Evolutionary conservation across 2,888 invertebrate genomes (phyloP).

Genomic region (Sepiola atlantica): DNA sequence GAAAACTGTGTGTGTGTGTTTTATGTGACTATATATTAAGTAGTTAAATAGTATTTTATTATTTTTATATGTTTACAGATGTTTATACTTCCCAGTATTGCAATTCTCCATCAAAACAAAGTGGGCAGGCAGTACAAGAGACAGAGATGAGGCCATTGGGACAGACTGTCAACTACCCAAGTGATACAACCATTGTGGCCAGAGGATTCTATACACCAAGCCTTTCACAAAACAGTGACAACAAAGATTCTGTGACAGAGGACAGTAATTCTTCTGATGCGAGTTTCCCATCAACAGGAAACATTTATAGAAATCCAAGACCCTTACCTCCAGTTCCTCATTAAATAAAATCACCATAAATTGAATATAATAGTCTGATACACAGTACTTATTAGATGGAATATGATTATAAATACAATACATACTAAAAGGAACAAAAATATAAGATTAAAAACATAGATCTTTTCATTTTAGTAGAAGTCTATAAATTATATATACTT

Average conservation of each 20-base stretch:
- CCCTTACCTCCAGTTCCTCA: not conserved
- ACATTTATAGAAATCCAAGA: not conserved
- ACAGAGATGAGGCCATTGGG: not conserved
- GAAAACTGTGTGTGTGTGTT: too few relatives aligned
- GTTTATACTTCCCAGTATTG: not conserved
- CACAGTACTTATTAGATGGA: too few relatives aligned
- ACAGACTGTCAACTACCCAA: constrained; percentile 8
- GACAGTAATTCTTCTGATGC: not conserved
- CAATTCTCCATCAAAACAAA: not conserved
- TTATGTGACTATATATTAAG: too few relatives aligned
- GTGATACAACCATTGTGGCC: not conserved
- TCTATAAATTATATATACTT: too few relatives aligned
- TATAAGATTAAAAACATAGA: too few relatives aligned
- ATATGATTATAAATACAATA: too few relatives aligned
- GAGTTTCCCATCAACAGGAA: not conserved
- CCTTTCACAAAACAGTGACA: not conserved
- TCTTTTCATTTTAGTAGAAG: too few relatives aligned
- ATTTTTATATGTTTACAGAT: not conserved
- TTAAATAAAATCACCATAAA: not conserved
- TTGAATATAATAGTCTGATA: too few relatives aligned
- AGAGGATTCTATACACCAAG: not conserved
- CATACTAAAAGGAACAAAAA: too few relatives aligned
- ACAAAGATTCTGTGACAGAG: not conserved
- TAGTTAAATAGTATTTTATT: too few relatives aligned
- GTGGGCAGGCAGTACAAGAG: not conserved